Evolutionary conservation across 2,888 invertebrate species (phyloP), one percentile per base, ranked within the genome.

Genomic region (Amiota minor): DNA sequence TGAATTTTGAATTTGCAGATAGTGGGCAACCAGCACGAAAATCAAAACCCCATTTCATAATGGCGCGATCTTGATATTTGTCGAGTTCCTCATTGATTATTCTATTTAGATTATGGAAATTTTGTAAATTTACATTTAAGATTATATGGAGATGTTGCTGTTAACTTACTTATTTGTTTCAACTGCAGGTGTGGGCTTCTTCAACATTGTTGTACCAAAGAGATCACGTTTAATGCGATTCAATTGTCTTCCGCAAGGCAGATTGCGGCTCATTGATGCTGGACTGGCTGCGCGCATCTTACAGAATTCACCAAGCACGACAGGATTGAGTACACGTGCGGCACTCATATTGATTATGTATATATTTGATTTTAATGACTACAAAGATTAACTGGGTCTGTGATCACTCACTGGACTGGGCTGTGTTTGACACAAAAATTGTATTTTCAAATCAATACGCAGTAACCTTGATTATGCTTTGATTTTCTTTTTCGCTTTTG

Each of bases 1-100:
- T 85, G 75, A 78, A 90, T 53, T 87, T 84, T 64, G 87, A 82
- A 68, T 82, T 87, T 2, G 76, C 72, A n/a, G 74, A 45, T 47
- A 89, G 76, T 2, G 90, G 90, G 46, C 81, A 80, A 49, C 89
- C 90, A 35, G 76, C 82, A 35, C 88, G 88, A 76, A 90, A 90
- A 80, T 90, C 90, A 74, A 89, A 90, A 16, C 89, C 89, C 90
- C 90, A 90, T 76, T 88, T 89, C 75, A 87, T 85, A 45, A 94
- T 94, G 92, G 94, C 95, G 91, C 93, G 93, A 91, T 89, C 86
- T 78, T 89, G 89, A 68, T 87, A 83, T 68, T 85, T 86, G 65
- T 89, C 88, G 61, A 90, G 74, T 76, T 89, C 89, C 56, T 88
- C 83, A 64, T 78, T 84, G 53, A 88, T 87, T 70, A 75, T 8